Conservation (phyloP, 2,113 vertebrate species). For the Eretmochelys imbricata region DNA sequence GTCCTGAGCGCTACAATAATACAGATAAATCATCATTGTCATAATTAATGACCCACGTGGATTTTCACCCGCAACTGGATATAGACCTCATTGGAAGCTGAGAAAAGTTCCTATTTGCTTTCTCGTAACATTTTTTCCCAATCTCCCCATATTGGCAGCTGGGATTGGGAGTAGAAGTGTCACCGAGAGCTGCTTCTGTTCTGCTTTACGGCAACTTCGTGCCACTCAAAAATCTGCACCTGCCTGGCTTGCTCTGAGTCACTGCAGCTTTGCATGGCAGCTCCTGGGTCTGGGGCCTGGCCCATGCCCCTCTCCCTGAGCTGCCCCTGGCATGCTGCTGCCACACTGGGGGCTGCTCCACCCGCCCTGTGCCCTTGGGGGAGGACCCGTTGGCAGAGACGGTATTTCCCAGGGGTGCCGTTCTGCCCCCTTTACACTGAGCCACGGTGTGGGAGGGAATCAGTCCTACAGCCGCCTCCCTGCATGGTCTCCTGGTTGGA, state of each 20-base stretch:
- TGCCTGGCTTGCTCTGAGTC: not conserved
- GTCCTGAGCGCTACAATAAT: not conserved
- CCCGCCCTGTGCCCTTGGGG: not conserved
- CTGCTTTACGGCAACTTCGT: not conserved
- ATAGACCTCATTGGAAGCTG: not conserved
- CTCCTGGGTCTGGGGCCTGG: not conserved
- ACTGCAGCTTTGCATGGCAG: not conserved
- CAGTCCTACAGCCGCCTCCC: not conserved
- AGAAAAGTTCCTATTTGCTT: not conserved
- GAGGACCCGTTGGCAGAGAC: not conserved
- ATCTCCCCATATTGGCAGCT: rapidly evolving
- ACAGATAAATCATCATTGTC: not conserved
- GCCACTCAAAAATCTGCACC: not conserved
- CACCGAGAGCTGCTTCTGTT: not conserved
- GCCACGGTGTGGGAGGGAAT: not conserved
- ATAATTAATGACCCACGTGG: not conserved
- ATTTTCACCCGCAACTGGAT: not conserved
- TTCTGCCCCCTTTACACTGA: not conserved
- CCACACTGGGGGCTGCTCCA: not conserved
- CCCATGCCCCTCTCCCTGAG: not conserved
- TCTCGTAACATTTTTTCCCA: not conserved
- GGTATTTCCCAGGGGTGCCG: not conserved
- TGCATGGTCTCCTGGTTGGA: not conserved
- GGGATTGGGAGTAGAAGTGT: not conserved
- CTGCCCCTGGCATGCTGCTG: not conserved